Conservation (phyloP, 2,888 invertebrate species). For the Lycophotia porphyrea region DNA sequence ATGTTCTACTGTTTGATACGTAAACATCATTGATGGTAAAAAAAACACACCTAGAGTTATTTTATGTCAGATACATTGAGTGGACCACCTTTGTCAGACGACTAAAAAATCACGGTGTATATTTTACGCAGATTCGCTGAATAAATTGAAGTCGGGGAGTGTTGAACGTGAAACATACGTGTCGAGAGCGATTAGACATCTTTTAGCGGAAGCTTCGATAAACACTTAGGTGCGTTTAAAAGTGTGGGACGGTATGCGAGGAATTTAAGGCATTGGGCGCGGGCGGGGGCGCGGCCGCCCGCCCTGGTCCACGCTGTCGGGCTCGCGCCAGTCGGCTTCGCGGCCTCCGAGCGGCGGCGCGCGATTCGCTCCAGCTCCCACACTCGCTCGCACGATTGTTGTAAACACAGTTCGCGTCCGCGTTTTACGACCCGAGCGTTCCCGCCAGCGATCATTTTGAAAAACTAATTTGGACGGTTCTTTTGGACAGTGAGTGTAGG, state of each 20-base stretch:
- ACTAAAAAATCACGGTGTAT: too few species aligned
- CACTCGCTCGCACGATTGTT: slow-evolving; percentile 58
- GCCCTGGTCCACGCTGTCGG: slow-evolving; percentile 74
- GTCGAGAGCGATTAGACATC: slow-evolving; percentile 72
- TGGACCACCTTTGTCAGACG: too few species aligned
- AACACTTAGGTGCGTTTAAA: slow-evolving; percentile 78
- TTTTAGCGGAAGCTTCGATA: slow-evolving; percentile 71
- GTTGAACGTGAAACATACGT: slow-evolving; percentile 58
- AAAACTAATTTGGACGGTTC: slow-evolving; percentile 36
- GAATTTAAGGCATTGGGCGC: slow-evolving; percentile 80
- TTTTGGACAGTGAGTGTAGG: slow-evolving; percentile 58
- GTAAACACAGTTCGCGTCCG: slow-evolving; percentile 73
- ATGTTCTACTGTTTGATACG: too few species aligned
- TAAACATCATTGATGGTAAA: too few species aligned
- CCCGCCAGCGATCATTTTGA: slow-evolving; percentile 40
- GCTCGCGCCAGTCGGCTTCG: slow-evolving; percentile 66
- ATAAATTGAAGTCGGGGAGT: slow-evolving; percentile 41
- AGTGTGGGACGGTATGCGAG: slow-evolving; percentile 76
- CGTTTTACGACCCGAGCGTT: slow-evolving; percentile 48
- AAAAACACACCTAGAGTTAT: too few species aligned
- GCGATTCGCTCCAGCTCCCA: slow-evolving; percentile 62
- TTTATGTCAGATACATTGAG: too few species aligned
- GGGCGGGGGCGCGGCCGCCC: slow-evolving; percentile 82
- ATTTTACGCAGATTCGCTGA: slow-evolving; percentile 26
- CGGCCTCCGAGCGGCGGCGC: slow-evolving; percentile 69